Evolutionary conservation across 2,888 invertebrate genomes (phyloP).

Genomic region (Merodon equestris): DNA sequence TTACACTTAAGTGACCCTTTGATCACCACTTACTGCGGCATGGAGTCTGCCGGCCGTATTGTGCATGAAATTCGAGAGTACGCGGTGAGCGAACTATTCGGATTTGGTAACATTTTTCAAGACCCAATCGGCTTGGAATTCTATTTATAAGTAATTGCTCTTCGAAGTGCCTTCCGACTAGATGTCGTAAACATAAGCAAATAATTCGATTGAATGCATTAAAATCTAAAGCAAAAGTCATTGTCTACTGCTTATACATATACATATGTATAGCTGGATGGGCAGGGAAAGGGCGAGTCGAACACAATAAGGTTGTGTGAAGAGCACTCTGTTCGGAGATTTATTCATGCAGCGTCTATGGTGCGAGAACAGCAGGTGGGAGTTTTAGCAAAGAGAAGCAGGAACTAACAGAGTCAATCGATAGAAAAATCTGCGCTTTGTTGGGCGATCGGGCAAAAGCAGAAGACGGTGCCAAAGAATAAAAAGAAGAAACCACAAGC

Average conservation of each 20-base stretch:
- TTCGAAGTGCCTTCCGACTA: slow-evolving; percentile 21
- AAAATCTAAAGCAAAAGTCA: slow-evolving; percentile 39
- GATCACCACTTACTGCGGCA: slow-evolving; percentile 50
- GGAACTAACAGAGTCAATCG: slow-evolving; percentile 54
- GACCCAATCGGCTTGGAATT: neutral
- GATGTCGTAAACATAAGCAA: slow-evolving; percentile 66
- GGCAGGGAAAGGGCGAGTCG: neutral
- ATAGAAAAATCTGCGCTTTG: slow-evolving; percentile 61
- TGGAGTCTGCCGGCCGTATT: slow-evolving; percentile 19
- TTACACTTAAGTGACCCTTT: slow-evolving; percentile 67
- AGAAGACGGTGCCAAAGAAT: neutral
- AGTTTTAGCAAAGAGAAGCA: slow-evolving; percentile 23
- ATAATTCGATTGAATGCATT: slow-evolving; percentile 58
- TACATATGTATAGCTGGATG: slow-evolving; percentile 10
- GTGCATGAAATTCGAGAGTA: slow-evolving; percentile 57
- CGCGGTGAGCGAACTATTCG: neutral
- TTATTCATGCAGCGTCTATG: slow-evolving; percentile 66
- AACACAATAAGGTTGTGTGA: slow-evolving; percentile 2
- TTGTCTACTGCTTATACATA: slow-evolving; percentile 20
- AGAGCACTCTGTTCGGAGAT: slow-evolving; percentile 44
- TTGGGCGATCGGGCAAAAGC: slow-evolving; percentile 50
- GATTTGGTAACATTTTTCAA: too few species aligned
- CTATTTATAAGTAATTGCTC: slow-evolving; percentile 53
- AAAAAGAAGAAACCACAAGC: slow-evolving; percentile 16
- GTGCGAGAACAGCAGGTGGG: too few species aligned